Percentiles rank a stretch among this genome's conserved stretches.
Conservation (phyloP, 2,797 vertebrate species). For the Parauchenoglanis punctatus region DNA sequence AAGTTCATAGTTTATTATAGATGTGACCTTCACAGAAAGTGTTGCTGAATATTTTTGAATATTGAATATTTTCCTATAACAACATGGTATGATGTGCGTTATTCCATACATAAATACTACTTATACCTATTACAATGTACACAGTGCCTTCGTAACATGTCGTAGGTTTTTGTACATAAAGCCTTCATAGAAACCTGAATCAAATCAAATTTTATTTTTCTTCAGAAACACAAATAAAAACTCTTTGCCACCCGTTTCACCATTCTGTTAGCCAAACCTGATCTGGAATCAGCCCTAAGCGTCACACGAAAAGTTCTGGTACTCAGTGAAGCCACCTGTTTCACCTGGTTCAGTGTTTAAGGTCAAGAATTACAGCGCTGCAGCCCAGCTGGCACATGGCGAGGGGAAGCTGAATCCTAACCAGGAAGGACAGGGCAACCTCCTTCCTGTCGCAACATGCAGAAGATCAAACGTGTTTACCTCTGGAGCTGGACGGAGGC, state of each 20-base stretch:
- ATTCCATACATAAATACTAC: neutral
- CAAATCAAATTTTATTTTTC: neutral
- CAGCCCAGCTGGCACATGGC: conserved; percentile 49
- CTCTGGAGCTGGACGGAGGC: conserved; percentile 30
- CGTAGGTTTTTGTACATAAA: neutral
- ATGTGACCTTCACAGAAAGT: neutral
- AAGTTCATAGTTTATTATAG: neutral
- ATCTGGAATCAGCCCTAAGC: conserved; percentile 11
- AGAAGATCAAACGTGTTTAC: conserved; percentile 45
- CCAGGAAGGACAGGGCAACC: conserved; percentile 50
- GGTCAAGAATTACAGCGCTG: conserved; percentile 39
- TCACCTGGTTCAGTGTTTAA: conserved; percentile 31
- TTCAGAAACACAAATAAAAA: neutral
- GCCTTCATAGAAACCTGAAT: neutral
- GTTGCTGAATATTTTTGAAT: neutral
- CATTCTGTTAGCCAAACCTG: neutral
- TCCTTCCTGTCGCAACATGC: conserved; percentile 54
- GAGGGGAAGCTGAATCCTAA: conserved; percentile 35
- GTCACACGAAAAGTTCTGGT: conserved; percentile 32
- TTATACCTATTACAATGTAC: neutral
- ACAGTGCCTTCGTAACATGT: neutral
- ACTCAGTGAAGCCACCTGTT: conserved; percentile 47
- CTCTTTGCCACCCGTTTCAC: neutral
- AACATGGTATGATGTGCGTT: neutral
- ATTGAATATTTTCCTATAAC: neutral